Base-by-base conservation (phyloP, 2,797 vertebrate species). In the Eulemur mongoz region DNA sequence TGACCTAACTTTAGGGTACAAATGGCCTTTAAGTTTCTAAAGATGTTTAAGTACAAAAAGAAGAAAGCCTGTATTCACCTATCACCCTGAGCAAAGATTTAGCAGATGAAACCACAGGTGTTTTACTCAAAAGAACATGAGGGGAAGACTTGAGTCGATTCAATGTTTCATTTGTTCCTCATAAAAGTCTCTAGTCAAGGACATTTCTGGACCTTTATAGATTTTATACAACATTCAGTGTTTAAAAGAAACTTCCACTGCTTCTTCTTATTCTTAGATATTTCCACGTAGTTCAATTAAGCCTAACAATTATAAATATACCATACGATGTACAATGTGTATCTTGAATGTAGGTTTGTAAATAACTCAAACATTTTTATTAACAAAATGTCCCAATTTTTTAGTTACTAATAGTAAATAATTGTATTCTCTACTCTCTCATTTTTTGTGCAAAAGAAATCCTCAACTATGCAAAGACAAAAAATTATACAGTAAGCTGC, bases 41-140 rank as follows among this genome's bases (percentile, higher is more conserved):
- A 93, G 89, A 92, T 72, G 76, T 93, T 96, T 94, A 97, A 98
- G 83, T 54, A 94, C 83, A 93, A 79, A 93, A 97, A 95, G 93
- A 97, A 97, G 93, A 97, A 97, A 97, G 91, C 72, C 75, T 97
- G 5, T 61, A 43, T 97, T 97, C 95, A 97, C 91, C 94, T 96
- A 79, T 96, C 59, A 96, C 81, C 96, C 80, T 45, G 72, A 96
- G 94, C 76, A 98, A 97, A 97, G 96, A 94, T 95, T 93, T 95
- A 96, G 89, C 89, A 96, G 89, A 82, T 94, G 76, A 97, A 98
- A 98, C 91, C 86, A 96, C 86, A 84, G 76, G 91, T 96, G 85
- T 93, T 97, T 97, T 86, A 95, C 93, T 97, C 89, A 97, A 96
- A 98, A 93, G 94, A 97, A 95, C 69, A 61, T 20, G 20, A 94